Evolutionary conservation across 2,113 vertebrate genomes (phyloP).

Genomic region (Nematolebias whitei): DNA sequence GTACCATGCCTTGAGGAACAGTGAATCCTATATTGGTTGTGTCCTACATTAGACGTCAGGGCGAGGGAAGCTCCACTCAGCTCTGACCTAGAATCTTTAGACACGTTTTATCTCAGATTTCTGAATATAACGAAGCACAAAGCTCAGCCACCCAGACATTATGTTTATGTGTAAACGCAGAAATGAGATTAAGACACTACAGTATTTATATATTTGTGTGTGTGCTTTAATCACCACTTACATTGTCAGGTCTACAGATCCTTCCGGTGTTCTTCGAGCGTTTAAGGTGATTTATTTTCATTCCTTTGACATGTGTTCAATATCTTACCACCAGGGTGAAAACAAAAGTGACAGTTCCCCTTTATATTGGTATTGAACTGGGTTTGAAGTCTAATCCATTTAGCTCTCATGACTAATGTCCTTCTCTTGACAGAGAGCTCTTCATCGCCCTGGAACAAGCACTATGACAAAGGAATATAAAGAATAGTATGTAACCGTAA

Average conservation of each 20-base stretch:
- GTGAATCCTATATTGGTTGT: constrained; percentile 42
- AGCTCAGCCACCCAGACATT: constrained; percentile 7
- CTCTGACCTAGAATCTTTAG: constrained; percentile 41
- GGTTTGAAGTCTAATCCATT: constrained; percentile 61
- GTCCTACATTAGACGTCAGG: constrained; percentile 63
- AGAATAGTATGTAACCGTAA: background rate
- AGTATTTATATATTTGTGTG: constrained; percentile 13
- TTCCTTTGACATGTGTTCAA: constrained; percentile 52
- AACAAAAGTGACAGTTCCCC: constrained; percentile 34
- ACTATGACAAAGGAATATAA: constrained; percentile 1
- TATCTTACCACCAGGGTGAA: constrained; percentile 48
- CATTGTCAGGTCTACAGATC: background rate
- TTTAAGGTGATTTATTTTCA: constrained; percentile 57
- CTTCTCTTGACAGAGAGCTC: constrained; percentile 45
- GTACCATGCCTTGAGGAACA: constrained; percentile 42
- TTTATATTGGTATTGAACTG: constrained; percentile 54
- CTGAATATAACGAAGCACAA: constrained; percentile 5
- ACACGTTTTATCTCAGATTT: constrained; percentile 28
- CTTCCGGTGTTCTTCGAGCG: constrained; percentile 30
- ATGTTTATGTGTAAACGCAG: background rate
- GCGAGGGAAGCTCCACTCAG: constrained; percentile 32
- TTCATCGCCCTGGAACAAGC: constrained; percentile 35
- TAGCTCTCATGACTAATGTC: constrained; percentile 56
- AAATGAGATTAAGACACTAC: constrained; percentile 2
- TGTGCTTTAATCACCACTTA: constrained; percentile 23